Base-by-base conservation (phyloP, 92 coral and sea anemone genomes). In the Virgularia gustaviana region DNA sequence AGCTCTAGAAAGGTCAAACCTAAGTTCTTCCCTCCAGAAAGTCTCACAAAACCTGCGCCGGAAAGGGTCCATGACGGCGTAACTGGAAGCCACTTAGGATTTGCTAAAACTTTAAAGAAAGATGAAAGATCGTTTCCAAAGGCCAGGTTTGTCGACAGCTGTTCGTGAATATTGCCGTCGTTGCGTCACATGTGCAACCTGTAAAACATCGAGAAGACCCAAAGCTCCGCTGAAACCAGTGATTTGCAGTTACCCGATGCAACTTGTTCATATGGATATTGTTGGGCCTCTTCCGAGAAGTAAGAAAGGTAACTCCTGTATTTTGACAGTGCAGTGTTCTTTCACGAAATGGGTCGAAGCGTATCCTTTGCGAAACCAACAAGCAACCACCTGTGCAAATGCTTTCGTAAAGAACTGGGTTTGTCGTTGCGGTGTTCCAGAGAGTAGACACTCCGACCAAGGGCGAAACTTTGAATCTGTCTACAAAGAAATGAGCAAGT, bases 291-390 rank as follows among this genome's bases (percentile, higher is more conserved):
- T 70, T 12, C 87, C 83, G n/a, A 25, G 68, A 31, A 58, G 78
- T 19, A 78, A 61, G 67, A 71, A 42, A 19, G 79, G 77, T 8
- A 83, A 83, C 60, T n/a, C 49, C 10, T 83, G 29, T 39, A 35
- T 77, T 9, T 19, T 83, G 35, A 53, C 83, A 19, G 76, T 78
- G 4, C 79, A 71, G 41, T 77, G 79, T 47, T 44, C 70, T 3
- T 78, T 83, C 49, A 79, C 88, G 16, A 83, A 83, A 61, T 83
- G 81, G 88, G 65, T 57, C 9, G 88, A 83, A 53, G 88, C 88
- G 18, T 72, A 31, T 20, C 70, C 84, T 10, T 27, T 83, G 10
- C 70, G 79, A 0, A 78, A 83, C 52, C 71, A 78, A 33, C 44
- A 70, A 18, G 88, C 84, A 24, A 44, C 76, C 12, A 84, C 78